Evolutionary conservation across 2,888 invertebrate species (phyloP), one percentile per base, ranked within the genome.

Genomic region (Melieria omissa): DNA sequence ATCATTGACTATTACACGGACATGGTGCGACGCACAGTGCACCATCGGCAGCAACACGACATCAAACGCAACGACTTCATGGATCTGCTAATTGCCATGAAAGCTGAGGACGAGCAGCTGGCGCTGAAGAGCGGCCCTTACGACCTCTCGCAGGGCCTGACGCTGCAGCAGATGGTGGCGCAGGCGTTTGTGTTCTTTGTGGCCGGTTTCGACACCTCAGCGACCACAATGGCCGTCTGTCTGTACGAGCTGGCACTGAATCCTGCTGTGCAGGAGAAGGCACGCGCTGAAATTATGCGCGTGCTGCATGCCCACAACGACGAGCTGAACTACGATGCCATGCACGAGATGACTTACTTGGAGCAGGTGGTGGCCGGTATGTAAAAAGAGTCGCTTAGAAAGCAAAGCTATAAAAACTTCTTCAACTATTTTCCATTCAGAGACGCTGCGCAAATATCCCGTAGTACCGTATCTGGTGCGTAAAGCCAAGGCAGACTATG

Each of bases 141-240:
- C 9, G 82, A 83, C 57, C 67, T 81, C 0, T 76, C 79, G 0
- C 72, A 77, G 0, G 78, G 77, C 0, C 63, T 84, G 3, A 81
- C 78, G 5, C 63, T 84, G 3, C 81, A 77, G 5, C 80, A 90
- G 61, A 84, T 74, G 87, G 55, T 88, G 0, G 88, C 90, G 0
- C 90, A 91, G 72, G 88, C 89, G 7, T 84, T 89, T 61, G 82
- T 89, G 1, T 90, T 91, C 78, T 89, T 89, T 74, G 70, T 85
- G 4, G 90, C 89, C 47, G 90, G 90, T 1, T 89, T 88, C 63
- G 90, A 90, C 75, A 89, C 90, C 0, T 88, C 89, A 3, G 84
- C 88, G 1, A 85, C 88, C 0, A 87, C 88, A 0, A 85, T 89
- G 79, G 85, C 87, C 2, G 89, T 88, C 73, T 86, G 86, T 7